A percentile compares a stretch with the other conserved stretches of the same genome.
These are phyloP conservation scores for Pheosia gnoma DNA, from an alignment of 2,888 invertebrate genomes.

Conservation along the genomic window DNA sequence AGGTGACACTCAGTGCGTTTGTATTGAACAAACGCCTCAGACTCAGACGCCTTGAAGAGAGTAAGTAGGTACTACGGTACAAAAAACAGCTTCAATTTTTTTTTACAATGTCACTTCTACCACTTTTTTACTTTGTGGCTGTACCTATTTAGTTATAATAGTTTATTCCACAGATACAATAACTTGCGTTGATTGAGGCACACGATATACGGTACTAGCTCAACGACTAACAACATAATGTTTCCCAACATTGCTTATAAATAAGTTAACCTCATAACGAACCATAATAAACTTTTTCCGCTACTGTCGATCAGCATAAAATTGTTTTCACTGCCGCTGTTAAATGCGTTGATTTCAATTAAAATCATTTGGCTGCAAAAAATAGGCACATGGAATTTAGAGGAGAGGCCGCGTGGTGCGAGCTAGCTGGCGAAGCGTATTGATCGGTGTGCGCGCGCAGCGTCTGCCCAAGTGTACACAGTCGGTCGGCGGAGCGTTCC, in stretches of 20 bases:
- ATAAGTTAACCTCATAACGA: conserved; percentile 25
- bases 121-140: too few relatives aligned
- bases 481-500: conserved; percentile 70
- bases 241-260: conserved; percentile 50
- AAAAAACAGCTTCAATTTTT: too few relatives aligned
- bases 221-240: conserved; percentile 39
- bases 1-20: too few relatives aligned
- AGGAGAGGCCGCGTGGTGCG: conserved; percentile 69
- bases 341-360: conserved; percentile 52
- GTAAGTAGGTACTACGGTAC: too few relatives aligned
- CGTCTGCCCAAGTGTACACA: conserved; percentile 75
- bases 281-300: conserved; percentile 33
- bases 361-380: conserved; percentile 61
- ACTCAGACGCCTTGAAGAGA: too few relatives aligned
- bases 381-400: conserved; percentile 72
- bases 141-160: conserved; percentile 27
- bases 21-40: too few relatives aligned
- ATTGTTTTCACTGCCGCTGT: conserved; percentile 45
- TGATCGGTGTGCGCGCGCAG: conserved; percentile 82
- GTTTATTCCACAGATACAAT: conserved; percentile 25
- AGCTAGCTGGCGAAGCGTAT: conserved; percentile 74
- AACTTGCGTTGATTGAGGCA: conserved; percentile 26
- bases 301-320: conserved; percentile 36
- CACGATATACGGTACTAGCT: conserved; percentile 23
- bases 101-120: too few relatives aligned